Evolutionary conservation across 2,797 vertebrate species (phyloP), one percentile per base, ranked within the genome.

Genomic region (Peromyscus melanophrys): DNA sequence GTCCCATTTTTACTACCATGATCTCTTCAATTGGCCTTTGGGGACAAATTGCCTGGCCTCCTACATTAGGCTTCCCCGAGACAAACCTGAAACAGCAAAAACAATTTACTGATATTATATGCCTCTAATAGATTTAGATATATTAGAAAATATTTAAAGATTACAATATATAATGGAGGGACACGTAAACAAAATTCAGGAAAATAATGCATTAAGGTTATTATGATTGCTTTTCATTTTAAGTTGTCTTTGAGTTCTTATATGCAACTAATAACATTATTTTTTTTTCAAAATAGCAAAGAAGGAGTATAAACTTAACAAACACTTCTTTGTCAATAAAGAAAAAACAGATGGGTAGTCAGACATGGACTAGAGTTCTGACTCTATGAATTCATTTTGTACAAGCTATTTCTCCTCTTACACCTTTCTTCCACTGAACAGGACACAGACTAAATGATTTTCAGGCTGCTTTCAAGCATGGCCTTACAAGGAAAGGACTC

Each of bases 361-460:
- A 67, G 57, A 65, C 0, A 8, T 23, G 76, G 17, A 23, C 63
- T 82, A 67, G 21, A 88, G 29, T 61, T 95, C 59, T 90, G n/a
- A 81, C 27, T 86, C 13, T 92, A 5, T 82, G 29, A 81, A 13
- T 57, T n/a, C 52, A 55, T 67, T 78, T 85, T 25, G 46, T 23
- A 67, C 13, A 94, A 14, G 11, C 52, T 21, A 52, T 83, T 95
- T 96, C 25, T 61, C 23, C 21, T 90, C 6, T 95, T 10, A 89
- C 3, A 19, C 6, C 29, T 88, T 57, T 69, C 29, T 75, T 34
- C n/a, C n/a, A 63, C 52, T 67, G 95, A 94, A 83, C 19, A 85
- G 21, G 1, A 9, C 27, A 12, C 52, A 31, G 12, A 61, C 25
- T 75, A 57, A 83, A 40, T 25, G 46, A 76, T 57, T 55, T 81